Evolutionary conservation across 2,113 vertebrate species (phyloP).

Genomic region (Baryphthengus martii): DNA sequence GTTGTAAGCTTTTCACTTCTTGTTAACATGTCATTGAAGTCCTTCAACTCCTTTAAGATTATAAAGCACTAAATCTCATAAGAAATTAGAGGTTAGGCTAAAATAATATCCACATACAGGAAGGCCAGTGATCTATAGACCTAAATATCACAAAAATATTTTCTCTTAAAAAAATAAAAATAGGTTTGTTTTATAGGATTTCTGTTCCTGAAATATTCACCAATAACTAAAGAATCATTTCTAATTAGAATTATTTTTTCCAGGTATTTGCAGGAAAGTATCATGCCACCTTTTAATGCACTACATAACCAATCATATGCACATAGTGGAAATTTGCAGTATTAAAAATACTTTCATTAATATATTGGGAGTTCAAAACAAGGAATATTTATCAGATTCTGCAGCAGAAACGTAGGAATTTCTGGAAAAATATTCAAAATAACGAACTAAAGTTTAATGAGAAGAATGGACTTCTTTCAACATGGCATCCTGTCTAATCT

Average conservation of each 20-base stretch:
- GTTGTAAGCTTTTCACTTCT: conserved; percentile 4
- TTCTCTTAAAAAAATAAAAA: not conserved
- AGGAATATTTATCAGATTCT: not conserved
- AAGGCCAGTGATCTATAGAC: not conserved
- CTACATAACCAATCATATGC: not conserved
- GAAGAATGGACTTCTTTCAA: not conserved
- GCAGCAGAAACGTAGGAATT: not conserved
- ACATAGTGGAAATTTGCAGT: not conserved
- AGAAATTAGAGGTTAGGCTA: not conserved
- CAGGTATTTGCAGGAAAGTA: not conserved
- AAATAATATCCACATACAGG: not conserved
- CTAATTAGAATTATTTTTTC: not conserved
- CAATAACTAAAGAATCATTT: not conserved
- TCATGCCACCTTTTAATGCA: not conserved
- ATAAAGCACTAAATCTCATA: not conserved
- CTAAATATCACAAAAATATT: not conserved
- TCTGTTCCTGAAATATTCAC: not conserved
- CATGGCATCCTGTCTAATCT: not conserved
- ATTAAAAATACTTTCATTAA: not conserved
- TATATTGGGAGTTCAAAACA: not conserved
- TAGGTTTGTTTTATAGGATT: not conserved
- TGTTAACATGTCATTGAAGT: not conserved
- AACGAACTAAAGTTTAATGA: not conserved
- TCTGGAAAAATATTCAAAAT: not conserved
- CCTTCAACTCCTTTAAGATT: not conserved